Evolutionary conservation across 2,113 vertebrate species (phyloP).

Genomic region (Toxotes chatareus): DNA sequence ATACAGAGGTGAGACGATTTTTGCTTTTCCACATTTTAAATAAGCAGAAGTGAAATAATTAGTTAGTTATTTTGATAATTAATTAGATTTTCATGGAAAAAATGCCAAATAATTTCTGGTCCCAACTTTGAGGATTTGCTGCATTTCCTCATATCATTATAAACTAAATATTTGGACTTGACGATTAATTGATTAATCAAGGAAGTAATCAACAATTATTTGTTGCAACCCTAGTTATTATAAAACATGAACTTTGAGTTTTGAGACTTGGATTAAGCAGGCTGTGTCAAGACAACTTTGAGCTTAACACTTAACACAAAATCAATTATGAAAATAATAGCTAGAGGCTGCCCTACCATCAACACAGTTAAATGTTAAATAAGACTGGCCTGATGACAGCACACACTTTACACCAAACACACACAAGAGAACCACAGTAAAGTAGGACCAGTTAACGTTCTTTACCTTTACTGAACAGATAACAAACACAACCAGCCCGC

Average conservation of each 20-base stretch:
- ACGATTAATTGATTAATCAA: no score
- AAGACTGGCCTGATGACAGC: background rate
- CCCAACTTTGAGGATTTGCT: background rate
- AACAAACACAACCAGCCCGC: constrained; percentile 36
- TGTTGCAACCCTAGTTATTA: no score
- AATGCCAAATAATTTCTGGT: background rate
- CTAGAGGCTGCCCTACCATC: background rate
- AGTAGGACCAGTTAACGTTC: constrained; percentile 25
- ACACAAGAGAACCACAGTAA: background rate
- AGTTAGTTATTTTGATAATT: background rate
- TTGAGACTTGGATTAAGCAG: no score
- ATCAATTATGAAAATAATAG: background rate
- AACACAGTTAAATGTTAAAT: background rate
- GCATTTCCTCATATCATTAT: background rate
- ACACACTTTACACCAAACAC: constrained; percentile 12
- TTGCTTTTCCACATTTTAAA: background rate
- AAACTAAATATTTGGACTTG: background rate
- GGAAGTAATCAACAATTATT: no score
- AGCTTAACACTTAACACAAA: no score
- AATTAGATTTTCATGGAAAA: background rate
- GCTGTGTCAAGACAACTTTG: no score
- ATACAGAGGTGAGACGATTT: background rate
- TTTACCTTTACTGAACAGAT: constrained; percentile 30
- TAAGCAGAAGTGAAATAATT: background rate
- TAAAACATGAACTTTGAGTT: no score